Conservation (phyloP, 2,113 vertebrate species). For the Acanthochromis polyacanthus region DNA sequence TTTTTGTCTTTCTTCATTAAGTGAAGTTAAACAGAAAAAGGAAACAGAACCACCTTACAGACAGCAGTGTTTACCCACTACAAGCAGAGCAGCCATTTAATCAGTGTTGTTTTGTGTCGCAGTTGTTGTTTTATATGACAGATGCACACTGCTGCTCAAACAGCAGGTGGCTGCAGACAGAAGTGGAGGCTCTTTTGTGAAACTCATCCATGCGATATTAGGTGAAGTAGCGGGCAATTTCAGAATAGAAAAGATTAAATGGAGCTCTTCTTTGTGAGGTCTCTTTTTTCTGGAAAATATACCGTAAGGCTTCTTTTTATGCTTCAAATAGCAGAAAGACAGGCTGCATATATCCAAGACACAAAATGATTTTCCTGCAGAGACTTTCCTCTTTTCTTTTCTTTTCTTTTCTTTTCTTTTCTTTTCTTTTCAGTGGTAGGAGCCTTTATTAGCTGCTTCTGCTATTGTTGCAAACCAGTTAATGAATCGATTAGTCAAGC, state of each 20-base stretch:
- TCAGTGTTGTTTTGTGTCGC: neutral
- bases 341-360: no score
- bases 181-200: conserved; percentile 10
- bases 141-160: neutral
- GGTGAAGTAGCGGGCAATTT: neutral
- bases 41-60: neutral
- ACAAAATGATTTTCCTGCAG: no score
- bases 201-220: conserved; percentile 2
- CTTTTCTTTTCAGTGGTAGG: no score
- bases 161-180: conserved; percentile 34
- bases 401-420: no score
- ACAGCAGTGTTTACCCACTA: neutral
- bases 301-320: no score
- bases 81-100: neutral
- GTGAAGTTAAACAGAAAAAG: no score
- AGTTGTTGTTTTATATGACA: neutral
- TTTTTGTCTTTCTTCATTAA: neutral
- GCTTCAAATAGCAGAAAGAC: no score
- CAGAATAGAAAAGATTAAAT: conserved; percentile 13
- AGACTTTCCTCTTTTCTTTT: no score
- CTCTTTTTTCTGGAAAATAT: neutral
- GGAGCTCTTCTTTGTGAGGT: neutral
- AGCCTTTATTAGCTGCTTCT: no score
- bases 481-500: no score
- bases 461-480: no score